A percentile compares a stretch with the other conserved stretches of the same genome.
Evolutionary conservation across 2,113 vertebrate species (phyloP).

Genomic region (Pyrgilauda ruficollis): DNA sequence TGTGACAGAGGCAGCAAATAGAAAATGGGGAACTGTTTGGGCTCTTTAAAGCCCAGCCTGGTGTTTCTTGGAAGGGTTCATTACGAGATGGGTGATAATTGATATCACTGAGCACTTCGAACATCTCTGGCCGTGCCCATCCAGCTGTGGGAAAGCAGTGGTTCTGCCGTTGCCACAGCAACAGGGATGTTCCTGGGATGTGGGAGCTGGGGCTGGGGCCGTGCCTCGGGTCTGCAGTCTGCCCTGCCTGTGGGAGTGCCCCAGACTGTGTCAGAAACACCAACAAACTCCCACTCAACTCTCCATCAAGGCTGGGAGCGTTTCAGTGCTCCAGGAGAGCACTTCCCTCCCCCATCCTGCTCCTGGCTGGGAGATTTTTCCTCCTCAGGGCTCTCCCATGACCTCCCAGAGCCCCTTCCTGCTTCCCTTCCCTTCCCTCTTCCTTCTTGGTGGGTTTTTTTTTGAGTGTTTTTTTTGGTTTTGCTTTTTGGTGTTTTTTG

Average conservation of each 20-base stretch:
- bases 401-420: not conserved
- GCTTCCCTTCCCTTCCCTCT: not conserved
- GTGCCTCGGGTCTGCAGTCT: not conserved
- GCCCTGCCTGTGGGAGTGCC: not conserved
- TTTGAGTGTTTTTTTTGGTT: no score
- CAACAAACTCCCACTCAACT: not conserved
- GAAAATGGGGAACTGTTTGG: not conserved
- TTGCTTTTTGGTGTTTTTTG: no score
- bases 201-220: not conserved
- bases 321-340: not conserved
- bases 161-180: not conserved
- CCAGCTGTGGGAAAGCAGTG: not conserved
- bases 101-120: not conserved
- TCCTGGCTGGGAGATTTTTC: not conserved
- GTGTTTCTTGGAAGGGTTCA: not conserved
- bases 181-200: not conserved
- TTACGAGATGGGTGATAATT: not conserved
- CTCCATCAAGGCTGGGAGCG: fast-evolving
- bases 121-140: not conserved
- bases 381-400: not conserved
- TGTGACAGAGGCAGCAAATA: not conserved
- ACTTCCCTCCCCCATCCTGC: not conserved
- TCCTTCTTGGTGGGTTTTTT: not conserved
- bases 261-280: not conserved
- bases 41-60: not conserved